These are phyloP conservation scores for Boloria euphrosyne DNA, from an alignment of 2,888 invertebrate species.

Conservation along the genomic window DNA sequence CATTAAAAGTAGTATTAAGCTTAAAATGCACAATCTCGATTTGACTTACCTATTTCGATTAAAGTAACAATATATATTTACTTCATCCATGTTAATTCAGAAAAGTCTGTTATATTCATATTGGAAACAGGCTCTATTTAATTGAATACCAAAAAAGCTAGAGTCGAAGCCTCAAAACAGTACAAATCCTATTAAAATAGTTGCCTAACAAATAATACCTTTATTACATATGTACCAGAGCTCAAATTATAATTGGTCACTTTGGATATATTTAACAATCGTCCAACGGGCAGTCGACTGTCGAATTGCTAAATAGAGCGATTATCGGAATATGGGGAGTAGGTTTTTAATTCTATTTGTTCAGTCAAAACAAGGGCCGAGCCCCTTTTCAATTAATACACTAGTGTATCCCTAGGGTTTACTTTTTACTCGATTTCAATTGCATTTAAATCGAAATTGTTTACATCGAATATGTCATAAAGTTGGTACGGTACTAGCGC, in stretches of 20 bases:
- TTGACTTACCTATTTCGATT: not conserved
- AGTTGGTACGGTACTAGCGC: conserved; percentile 11
- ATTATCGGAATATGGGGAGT: conserved; percentile 61
- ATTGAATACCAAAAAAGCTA: conserved; percentile 21
- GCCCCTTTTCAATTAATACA: conserved; percentile 72
- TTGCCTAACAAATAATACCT: conserved; percentile 6
- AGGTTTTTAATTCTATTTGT: conserved; percentile 73
- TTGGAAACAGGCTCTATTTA: conserved; percentile 13
- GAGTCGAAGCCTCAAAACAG: conserved; percentile 20
- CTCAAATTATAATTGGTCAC: not conserved
- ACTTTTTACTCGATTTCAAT: conserved; percentile 59
- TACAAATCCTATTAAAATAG: conserved; percentile 12
- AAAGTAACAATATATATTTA: not conserved
- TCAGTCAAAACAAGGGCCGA: conserved; percentile 70
- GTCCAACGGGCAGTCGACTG: conserved; percentile 41
- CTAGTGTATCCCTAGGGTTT: conserved; percentile 51
- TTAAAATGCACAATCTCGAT: no score
- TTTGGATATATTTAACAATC: conserved; percentile 31
- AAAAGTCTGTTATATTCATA: conserved; percentile 6
- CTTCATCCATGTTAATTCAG: not conserved
- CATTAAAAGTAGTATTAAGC: no score
- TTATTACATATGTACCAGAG: not conserved
- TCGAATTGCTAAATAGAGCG: conserved; percentile 64
- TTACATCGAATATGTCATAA: conserved; percentile 31
- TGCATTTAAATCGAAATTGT: conserved; percentile 50